Evolutionary conservation across 2,797 vertebrate genomes (phyloP).

Genomic region (Epinephelus malabaricus): DNA sequence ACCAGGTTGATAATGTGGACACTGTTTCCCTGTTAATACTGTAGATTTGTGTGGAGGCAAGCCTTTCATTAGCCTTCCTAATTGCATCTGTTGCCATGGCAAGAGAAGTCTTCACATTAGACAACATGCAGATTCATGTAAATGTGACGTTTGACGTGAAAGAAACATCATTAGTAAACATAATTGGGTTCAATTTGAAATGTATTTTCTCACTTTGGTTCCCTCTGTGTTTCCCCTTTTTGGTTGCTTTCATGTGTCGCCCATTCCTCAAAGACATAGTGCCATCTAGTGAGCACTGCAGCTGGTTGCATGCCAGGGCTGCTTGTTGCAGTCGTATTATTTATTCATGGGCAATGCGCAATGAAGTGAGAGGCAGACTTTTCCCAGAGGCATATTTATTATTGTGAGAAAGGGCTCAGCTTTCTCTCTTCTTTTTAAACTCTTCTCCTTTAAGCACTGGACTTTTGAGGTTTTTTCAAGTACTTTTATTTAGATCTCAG

Average conservation of each 20-base stretch:
- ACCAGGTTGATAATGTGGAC: neutral
- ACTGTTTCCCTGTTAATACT: neutral
- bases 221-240: neutral
- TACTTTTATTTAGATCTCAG: neutral
- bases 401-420: constrained; percentile 29
- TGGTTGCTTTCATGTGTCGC: neutral
- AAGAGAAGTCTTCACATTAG: constrained; percentile 5
- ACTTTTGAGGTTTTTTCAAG: neutral
- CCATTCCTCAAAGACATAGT: constrained; percentile 58
- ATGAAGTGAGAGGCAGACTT: constrained; percentile 40
- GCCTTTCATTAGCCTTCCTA: neutral
- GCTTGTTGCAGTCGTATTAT: constrained; percentile 45
- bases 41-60: neutral
- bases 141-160: constrained; percentile 14
- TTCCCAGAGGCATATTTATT: constrained; percentile 50
- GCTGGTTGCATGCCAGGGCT: constrained; percentile 41
- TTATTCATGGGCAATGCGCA: constrained; percentile 65
- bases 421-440: constrained; percentile 7
- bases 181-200: constrained; percentile 28
- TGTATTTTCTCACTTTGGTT: constrained; percentile 8
- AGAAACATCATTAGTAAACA: constrained; percentile 24
- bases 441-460: neutral
- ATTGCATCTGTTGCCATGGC: constrained; percentile 7
- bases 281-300: constrained; percentile 76
- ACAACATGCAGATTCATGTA: neutral